phyloP scores from a whole-genome alignment of 2,888 invertebrate genomes.

The Tribolium freemani region DNA sequence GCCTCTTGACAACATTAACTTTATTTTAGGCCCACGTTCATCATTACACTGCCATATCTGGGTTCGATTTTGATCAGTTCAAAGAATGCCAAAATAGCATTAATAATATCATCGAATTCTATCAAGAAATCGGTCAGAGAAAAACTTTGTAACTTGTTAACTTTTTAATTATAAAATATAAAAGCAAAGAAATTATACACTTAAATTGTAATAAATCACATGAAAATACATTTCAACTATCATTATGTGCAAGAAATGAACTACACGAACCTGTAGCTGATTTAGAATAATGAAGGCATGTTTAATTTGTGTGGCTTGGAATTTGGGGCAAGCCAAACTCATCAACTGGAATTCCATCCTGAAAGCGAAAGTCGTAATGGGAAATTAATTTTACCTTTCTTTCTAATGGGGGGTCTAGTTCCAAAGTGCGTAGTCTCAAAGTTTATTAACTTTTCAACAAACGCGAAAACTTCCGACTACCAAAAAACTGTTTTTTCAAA shows the following conservation, averaged over 20 bases:
- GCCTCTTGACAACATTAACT: not conserved
- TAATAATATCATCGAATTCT: conserved; percentile 52
- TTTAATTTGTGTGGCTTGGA: conserved; percentile 37
- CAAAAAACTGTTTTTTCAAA: no score
- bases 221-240: not conserved
- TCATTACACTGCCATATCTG: conserved; percentile 69
- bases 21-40: conserved; percentile 70
- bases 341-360: conserved; percentile 94
- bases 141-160: not conserved
- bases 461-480: no score
- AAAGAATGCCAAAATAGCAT: conserved; percentile 61
- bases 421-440: no score
- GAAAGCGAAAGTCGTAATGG: conserved; percentile 55
- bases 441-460: no score
- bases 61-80: conserved; percentile 69
- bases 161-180: conserved; percentile 17
- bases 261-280: not conserved
- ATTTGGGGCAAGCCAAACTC: conserved; percentile 96
- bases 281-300: conserved; percentile 9
- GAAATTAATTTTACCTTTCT: not conserved
- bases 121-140: conserved; percentile 54
- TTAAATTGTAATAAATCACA: not conserved
- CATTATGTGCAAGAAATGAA: not conserved
- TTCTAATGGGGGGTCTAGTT: no score
- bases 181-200: not conserved